Evolutionary conservation across 2,888 invertebrate species (phyloP).

Genomic region (Exocentrus adspersus): DNA sequence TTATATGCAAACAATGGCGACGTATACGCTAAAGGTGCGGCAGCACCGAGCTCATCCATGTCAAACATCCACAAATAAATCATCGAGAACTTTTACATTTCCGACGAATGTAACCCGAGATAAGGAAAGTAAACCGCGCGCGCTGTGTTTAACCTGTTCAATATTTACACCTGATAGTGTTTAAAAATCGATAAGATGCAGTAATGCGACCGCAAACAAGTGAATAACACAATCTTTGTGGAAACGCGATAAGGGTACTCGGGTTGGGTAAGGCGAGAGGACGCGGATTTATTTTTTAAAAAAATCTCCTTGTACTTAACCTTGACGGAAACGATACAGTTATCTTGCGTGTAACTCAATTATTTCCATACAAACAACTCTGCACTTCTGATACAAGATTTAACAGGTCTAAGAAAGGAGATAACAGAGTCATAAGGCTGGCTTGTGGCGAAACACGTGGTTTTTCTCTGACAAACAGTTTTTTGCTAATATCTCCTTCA

Average conservation of each 20-base stretch:
- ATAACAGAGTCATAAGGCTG: too few relatives aligned
- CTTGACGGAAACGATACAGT: slow-evolving; percentile 3
- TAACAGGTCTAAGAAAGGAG: too few relatives aligned
- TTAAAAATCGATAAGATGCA: slow-evolving; percentile 28
- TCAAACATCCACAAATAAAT: slow-evolving; percentile 25
- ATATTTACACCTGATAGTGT: slow-evolving; percentile 24
- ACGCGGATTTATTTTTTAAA: slow-evolving; percentile 24
- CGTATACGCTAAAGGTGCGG: slow-evolving; percentile 22
- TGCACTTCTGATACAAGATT: too few relatives aligned
- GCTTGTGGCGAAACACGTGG: too few relatives aligned
- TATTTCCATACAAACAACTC: too few relatives aligned
- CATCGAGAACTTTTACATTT: slow-evolving; percentile 18
- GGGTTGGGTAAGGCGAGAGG: slow-evolving; percentile 11
- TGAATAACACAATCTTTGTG: slow-evolving; percentile 15
- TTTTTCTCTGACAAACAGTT: too few relatives aligned
- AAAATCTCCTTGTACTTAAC: slow-evolving; percentile 15
- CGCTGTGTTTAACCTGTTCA: slow-evolving; percentile 25
- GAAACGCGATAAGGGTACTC: slow-evolving; percentile 13
- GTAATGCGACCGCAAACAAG: slow-evolving; percentile 18
- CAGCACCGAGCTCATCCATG: slow-evolving; percentile 5
- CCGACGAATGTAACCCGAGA: slow-evolving; percentile 18
- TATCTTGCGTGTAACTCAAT: too few relatives aligned
- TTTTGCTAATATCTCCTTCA: too few relatives aligned
- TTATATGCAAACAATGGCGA: not conserved
- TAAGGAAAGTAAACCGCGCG: slow-evolving; percentile 23